These are phyloP conservation scores for Pogona vitticeps DNA, from an alignment of 2,113 vertebrate species.

Conservation along the genomic window DNA sequence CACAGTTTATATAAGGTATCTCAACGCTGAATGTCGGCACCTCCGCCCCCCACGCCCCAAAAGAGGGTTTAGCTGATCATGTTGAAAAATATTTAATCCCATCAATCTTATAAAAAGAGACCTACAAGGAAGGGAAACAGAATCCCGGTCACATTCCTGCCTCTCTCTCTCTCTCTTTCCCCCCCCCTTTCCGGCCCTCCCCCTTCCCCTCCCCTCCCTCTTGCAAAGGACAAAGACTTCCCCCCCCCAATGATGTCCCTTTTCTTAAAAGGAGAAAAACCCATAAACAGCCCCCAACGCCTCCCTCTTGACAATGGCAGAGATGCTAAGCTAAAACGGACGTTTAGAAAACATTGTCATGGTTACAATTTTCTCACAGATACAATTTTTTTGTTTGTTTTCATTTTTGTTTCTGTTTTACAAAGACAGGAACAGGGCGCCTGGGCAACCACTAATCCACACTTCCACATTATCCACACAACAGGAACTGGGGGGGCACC, in stretches of 20 bases:
- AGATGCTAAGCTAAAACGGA: slow-evolving; percentile 56
- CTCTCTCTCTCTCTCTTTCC: no score
- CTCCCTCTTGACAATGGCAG: slow-evolving; percentile 56
- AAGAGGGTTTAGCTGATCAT: slow-evolving; percentile 54
- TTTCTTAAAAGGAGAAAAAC: slow-evolving; percentile 66
- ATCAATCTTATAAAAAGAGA: slow-evolving; percentile 76
- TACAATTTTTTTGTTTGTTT: background rate
- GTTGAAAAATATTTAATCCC: slow-evolving; percentile 75
- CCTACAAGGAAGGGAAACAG: slow-evolving; percentile 63
- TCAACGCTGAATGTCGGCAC: slow-evolving; percentile 1
- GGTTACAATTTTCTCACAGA: slow-evolving; percentile 16
- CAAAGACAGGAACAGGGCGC: slow-evolving; percentile 52
- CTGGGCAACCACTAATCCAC: fast-evolving
- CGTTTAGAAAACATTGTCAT: slow-evolving; percentile 11
- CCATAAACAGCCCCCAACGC: slow-evolving; percentile 40
- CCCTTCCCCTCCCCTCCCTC: no score
- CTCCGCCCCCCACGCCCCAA: slow-evolving; percentile 38
- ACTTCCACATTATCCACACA: background rate
- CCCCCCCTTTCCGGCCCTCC: no score
- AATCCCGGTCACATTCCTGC: slow-evolving; percentile 53
- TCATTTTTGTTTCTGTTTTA: background rate
- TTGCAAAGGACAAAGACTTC: slow-evolving; percentile 68
- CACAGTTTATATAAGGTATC: slow-evolving; percentile 5
- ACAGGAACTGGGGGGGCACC: background rate
- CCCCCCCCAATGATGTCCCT: slow-evolving; percentile 45